Evolutionary conservation across 2,797 vertebrate genomes (phyloP).

Genomic region (Helicolenus hilgendorfi): DNA sequence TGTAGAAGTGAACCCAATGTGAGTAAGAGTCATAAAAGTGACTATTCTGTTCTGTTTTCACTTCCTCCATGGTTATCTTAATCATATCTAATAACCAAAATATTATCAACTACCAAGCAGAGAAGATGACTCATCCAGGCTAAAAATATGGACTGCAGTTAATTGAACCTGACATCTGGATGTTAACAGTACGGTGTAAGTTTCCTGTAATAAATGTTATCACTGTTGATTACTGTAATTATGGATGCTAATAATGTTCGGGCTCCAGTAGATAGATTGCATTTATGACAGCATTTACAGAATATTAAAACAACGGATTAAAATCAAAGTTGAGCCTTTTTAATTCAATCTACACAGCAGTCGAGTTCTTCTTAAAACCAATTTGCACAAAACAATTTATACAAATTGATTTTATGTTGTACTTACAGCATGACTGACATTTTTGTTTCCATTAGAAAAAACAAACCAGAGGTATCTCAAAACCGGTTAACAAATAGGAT

Average conservation of each 20-base stretch:
- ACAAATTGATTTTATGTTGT: constrained; percentile 60
- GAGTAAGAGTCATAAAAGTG: no score
- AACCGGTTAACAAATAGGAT: constrained; percentile 26
- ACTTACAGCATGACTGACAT: constrained; percentile 36
- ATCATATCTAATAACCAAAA: no score
- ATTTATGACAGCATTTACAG: background rate
- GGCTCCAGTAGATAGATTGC: background rate
- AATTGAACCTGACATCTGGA: background rate
- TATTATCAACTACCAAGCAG: background rate
- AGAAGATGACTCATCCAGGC: background rate
- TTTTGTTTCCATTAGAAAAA: constrained; percentile 14
- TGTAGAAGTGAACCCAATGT: no score
- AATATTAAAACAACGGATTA: constrained; percentile 5
- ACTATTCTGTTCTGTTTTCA: no score
- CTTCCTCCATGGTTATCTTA: no score
- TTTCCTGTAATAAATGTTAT: background rate
- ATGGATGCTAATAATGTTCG: background rate
- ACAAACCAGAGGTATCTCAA: constrained; percentile 34
- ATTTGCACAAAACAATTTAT: constrained; percentile 51
- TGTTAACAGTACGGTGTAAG: background rate
- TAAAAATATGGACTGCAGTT: background rate
- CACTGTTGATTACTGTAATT: background rate
- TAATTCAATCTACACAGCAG: constrained; percentile 40
- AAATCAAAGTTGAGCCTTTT: constrained; percentile 57
- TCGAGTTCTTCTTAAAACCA: constrained; percentile 11